phyloP scores from a whole-genome alignment of 2,113 vertebrate species.

The Turdus rufiventris region DNA sequence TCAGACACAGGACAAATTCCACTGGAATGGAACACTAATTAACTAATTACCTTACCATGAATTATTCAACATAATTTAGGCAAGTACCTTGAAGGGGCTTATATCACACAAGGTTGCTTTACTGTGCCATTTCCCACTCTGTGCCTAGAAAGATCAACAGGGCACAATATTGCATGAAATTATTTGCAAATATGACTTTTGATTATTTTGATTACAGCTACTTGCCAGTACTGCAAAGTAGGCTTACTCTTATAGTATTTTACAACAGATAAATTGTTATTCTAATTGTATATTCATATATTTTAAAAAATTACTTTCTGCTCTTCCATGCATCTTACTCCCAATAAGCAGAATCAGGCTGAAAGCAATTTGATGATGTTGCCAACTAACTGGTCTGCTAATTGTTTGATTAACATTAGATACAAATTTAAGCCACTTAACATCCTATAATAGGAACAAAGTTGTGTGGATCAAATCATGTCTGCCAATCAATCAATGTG shows the following conservation, averaged over 20 bases:
- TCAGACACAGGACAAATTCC: background rate
- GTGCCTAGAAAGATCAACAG: background rate
- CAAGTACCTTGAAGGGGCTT: background rate
- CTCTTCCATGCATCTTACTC: background rate
- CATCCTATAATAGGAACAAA: background rate
- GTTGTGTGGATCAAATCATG: background rate
- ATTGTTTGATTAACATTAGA: background rate
- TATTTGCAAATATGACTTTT: background rate
- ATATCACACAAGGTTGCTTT: background rate
- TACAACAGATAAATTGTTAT: background rate
- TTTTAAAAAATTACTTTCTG: background rate
- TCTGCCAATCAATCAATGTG: background rate
- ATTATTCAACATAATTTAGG: background rate
- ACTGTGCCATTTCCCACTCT: background rate
- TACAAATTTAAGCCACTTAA: background rate
- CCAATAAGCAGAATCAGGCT: background rate
- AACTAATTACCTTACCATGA: background rate
- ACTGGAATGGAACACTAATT: background rate
- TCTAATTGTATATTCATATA: background rate
- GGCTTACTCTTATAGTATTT: background rate
- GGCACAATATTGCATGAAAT: background rate
- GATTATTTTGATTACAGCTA: background rate
- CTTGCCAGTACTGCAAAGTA: background rate
- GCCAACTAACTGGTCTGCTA: background rate
- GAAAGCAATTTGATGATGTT: background rate